phyloP scores from a whole-genome alignment of 2,888 invertebrate genomes.

The Drosophila infuscata region DNA sequence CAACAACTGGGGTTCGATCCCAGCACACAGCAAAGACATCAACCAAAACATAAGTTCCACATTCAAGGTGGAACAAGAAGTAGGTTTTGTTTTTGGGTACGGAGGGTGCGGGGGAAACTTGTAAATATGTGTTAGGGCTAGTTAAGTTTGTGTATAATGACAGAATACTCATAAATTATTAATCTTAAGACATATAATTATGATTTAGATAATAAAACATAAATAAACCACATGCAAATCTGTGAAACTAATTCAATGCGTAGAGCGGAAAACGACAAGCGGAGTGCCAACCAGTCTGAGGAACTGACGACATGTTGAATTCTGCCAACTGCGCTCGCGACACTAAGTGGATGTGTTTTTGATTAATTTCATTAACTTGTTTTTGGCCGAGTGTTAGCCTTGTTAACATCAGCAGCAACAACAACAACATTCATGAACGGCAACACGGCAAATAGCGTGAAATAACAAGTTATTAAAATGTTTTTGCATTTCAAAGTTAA shows the following conservation, averaged over 20 bases:
- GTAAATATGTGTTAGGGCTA: constrained; percentile 54
- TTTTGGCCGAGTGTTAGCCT: constrained; percentile 56
- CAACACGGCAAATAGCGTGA: constrained; percentile 16
- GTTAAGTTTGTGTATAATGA: constrained; percentile 50
- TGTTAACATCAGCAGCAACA: constrained; percentile 55
- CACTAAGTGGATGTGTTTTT: constrained; percentile 47
- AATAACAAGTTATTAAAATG: constrained; percentile 36
- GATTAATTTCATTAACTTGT: constrained; percentile 73
- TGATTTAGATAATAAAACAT: constrained; percentile 65
- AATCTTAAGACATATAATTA: constrained; percentile 61
- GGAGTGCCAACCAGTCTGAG: constrained; percentile 33
- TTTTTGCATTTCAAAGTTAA: constrained; percentile 10
- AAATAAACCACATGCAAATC: constrained; percentile 46
- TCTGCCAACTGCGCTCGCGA: constrained; percentile 41
- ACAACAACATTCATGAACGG: constrained; percentile 4
- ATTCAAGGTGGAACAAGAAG: constrained; percentile 26
- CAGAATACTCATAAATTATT: constrained; percentile 68
- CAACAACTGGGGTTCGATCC: constrained; percentile 10
- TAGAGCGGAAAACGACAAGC: constrained; percentile 2
- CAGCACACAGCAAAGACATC: constrained; percentile 19
- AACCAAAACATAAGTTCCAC: constrained; percentile 1
- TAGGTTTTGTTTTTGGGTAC: constrained; percentile 12
- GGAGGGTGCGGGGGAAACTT: constrained; percentile 24
- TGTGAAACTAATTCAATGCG: constrained; percentile 54
- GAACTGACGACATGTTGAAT: constrained; percentile 51